Evolutionary conservation across 2,797 vertebrate genomes (phyloP), one percentile per base, ranked within the genome.

Genomic region (Melanotaenia nigrans): DNA sequence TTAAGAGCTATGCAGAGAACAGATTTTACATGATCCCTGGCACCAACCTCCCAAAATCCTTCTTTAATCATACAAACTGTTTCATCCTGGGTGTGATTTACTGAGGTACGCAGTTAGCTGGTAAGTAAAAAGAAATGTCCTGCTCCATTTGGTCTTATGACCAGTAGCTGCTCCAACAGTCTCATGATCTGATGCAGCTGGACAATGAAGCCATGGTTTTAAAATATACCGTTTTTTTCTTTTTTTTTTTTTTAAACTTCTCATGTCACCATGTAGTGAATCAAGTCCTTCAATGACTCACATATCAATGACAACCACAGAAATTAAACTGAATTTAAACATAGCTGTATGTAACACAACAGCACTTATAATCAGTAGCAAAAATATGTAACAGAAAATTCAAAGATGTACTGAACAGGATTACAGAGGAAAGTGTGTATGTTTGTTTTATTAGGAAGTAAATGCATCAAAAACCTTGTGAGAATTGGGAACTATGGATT

Each of bases 91-190:
- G 54, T 60, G 40, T 24, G 36, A 75, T 85, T 73, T 60, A 66
- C 66, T 67, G 71, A 85, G 68, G 73, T 58, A 78, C 75, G 73
- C 53, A 54, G 24, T 65, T 68, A 64, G 65, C 67, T 71, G 68
- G 38, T 71, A 79, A 71, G 62, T 60, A 42, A 61, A 61, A 56
- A 65, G 25, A 61, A 54, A 6, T 6, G 22, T 54, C 53, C 11
- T 54, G 61, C 61, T 78, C 58, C 38, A 67, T 68, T 56, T 78
- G 53, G 58, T 81, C 83, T 85, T 36, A 64, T 84, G 83, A 87
- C 71, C 73, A 61, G 75, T 61, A 71, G 73, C 67, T 68, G 20
- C 59, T 59, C 40, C 49, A 33, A 75, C 14, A 59, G 67, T 81
- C 77, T 65, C 68, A 69, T 84, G 73, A 88, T 71, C 51, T 68